A percentile compares a stretch with the other conserved stretches of the same genome.
These are phyloP conservation scores for Scyliorhinus canicula DNA, from an alignment of 2,797 vertebrate genomes.

Conservation along the genomic window DNA sequence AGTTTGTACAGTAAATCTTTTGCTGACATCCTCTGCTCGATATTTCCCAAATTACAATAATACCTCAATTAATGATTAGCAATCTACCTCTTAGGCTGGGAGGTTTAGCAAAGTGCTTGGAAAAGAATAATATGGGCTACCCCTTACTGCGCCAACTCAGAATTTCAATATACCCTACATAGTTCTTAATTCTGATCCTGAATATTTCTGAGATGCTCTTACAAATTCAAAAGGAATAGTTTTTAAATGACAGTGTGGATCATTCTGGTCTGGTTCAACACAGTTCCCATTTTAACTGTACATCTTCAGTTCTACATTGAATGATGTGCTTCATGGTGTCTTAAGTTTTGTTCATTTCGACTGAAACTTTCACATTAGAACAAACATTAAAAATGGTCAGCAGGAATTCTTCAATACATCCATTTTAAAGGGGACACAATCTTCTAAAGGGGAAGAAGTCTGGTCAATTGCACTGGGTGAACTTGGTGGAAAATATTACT, in stretches of 20 bases:
- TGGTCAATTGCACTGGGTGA: neutral
- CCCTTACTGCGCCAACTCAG: neutral
- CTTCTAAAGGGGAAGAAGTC: neutral
- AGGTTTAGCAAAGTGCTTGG: neutral
- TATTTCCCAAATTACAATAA: neutral
- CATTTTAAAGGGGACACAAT: neutral
- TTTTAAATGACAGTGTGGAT: neutral
- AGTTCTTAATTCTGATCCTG: neutral
- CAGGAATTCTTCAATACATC: neutral
- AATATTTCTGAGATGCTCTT: neutral
- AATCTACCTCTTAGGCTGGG: neutral
- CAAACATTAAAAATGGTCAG: neutral
- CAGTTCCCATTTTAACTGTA: neutral
- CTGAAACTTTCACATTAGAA: neutral
- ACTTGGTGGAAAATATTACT: neutral
- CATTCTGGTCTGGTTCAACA: neutral
- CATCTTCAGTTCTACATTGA: neutral
- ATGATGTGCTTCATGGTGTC: neutral
- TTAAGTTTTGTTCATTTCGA: conserved; percentile 3
- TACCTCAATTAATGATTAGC: neutral
- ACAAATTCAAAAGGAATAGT: neutral
- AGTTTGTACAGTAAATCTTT: neutral
- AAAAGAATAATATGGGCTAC: neutral
- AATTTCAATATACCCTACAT: neutral
- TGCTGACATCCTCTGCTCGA: neutral